Evolutionary conservation across 2,113 vertebrate genomes (phyloP).

Genomic region (Patagioenas fasciata): DNA sequence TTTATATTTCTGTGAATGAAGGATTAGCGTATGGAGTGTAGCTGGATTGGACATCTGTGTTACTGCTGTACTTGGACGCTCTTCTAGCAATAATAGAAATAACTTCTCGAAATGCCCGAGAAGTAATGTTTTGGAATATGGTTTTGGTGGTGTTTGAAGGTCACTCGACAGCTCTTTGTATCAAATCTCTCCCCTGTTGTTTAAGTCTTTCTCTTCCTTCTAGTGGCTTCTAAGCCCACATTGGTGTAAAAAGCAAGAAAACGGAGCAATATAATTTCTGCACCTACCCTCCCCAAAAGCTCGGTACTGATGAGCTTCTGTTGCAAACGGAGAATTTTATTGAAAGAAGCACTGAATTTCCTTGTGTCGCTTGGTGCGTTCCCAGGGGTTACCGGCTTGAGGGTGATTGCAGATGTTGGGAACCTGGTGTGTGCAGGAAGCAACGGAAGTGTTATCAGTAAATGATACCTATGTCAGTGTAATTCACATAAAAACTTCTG

Average conservation of each 20-base stretch:
- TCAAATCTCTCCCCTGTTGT: neutral
- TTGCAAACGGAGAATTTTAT: accelerated
- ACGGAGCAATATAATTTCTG: neutral
- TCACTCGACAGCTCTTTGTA: neutral
- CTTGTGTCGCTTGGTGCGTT: neutral
- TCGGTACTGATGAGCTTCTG: neutral
- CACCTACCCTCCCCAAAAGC: neutral
- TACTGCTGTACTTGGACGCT: neutral
- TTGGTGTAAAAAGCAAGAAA: neutral
- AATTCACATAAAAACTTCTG: neutral
- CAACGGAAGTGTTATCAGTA: neutral
- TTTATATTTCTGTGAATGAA: neutral
- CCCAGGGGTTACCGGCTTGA: neutral
- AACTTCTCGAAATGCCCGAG: neutral
- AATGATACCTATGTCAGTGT: too few species aligned
- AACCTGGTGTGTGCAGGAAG: neutral
- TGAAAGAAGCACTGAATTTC: neutral
- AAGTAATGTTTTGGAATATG: neutral
- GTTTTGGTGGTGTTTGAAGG: neutral
- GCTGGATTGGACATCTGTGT: neutral
- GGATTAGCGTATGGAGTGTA: accelerated
- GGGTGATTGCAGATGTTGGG: neutral
- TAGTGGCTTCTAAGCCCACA: accelerated
- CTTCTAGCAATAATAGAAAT: neutral
- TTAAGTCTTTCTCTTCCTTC: neutral